These are phyloP conservation scores for Microcebus ravelobensis DNA, from an alignment of 2,113 vertebrate genomes.

Conservation along the genomic window DNA sequence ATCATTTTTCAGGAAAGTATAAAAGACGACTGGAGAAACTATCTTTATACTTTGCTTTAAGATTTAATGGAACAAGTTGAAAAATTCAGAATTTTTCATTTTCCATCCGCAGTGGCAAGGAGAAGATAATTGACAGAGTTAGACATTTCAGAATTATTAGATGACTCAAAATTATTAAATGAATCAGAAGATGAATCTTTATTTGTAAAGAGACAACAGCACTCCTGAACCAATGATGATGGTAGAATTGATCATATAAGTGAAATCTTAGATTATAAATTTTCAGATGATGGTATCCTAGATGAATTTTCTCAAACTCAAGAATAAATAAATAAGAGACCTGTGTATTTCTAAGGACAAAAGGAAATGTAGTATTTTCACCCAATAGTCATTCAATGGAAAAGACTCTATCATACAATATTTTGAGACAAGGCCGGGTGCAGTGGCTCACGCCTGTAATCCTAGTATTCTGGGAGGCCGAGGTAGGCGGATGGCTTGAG, in stretches of 20 bases:
- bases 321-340: neutral
- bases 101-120: neutral
- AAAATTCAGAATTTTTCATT: conserved; percentile 18
- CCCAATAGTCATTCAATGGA: neutral
- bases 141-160: neutral
- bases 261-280: neutral
- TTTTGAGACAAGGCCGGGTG: neutral
- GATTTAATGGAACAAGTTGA: neutral
- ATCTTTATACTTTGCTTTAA: neutral
- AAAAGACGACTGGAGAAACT: neutral
- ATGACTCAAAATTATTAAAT: neutral
- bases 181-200: conserved; percentile 8
- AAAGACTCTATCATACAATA: neutral
- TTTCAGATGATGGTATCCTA: neutral
- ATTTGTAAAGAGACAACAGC: neutral
- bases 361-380: neutral
- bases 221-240: neutral
- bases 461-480: no score
- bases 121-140: neutral
- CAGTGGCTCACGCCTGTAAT: no score
- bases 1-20: conserved; percentile 3
- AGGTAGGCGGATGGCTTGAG: no score
- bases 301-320: conserved; percentile 26
- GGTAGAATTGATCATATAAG: neutral
- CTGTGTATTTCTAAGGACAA: neutral